Evolutionary conservation across 2,888 invertebrate species (phyloP).

Genomic region (Linyphia triangularis): DNA sequence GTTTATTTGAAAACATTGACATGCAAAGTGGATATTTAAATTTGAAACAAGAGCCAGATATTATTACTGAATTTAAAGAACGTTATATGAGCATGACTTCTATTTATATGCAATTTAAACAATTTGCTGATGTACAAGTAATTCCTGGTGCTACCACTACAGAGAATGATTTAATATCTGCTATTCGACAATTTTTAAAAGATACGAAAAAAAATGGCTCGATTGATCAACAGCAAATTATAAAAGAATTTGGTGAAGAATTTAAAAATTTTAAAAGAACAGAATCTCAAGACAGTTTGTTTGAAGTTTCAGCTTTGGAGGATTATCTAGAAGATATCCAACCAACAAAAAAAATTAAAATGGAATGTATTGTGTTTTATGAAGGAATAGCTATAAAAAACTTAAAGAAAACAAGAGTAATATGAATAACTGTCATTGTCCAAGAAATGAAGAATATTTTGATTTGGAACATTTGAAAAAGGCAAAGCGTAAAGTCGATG

Average conservation of each 20-base stretch:
- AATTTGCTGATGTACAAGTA: conserved; percentile 9
- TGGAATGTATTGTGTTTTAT: not conserved
- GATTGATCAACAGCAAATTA: not conserved
- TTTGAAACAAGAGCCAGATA: conserved; percentile 1
- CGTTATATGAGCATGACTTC: conserved; percentile 9
- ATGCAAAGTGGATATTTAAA: not conserved
- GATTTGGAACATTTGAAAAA: conserved; percentile 14
- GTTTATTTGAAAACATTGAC: conserved; percentile 24
- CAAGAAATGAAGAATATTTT: conserved; percentile 10
- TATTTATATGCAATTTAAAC: conserved; percentile 10
- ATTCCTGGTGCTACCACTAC: not conserved
- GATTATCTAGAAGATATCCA: not conserved
- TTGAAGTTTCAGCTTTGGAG: not conserved
- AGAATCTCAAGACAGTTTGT: not conserved
- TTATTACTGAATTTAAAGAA: conserved; percentile 10
- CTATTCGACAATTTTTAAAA: conserved; percentile 23
- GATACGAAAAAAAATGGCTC: not conserved
- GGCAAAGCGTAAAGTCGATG: not conserved
- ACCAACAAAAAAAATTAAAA: not conserved
- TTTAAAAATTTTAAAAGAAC: conserved; percentile 1
- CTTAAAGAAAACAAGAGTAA: conserved; percentile 8
- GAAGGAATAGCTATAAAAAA: conserved; percentile 17
- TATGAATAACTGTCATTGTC: not conserved
- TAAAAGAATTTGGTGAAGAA: not conserved
- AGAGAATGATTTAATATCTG: conserved; percentile 13